Conservation (phyloP, 2,797 vertebrate genomes). For the Xiphorhynchus erythropygius region DNA sequence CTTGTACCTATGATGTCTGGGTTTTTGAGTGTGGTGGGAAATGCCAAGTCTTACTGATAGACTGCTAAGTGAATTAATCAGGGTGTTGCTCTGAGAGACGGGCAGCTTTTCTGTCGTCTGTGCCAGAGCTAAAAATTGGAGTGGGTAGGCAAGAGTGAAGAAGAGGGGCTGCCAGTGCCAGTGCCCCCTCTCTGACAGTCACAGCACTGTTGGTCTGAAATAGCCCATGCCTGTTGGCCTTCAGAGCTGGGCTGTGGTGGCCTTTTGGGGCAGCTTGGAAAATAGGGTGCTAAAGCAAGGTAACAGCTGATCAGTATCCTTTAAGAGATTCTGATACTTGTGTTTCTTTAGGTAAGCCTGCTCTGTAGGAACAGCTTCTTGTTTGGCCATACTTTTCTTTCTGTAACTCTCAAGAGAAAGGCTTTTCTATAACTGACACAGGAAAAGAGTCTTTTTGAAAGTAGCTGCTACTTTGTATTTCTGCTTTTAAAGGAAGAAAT, state of each 20-base stretch:
- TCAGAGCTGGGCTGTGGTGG: background rate
- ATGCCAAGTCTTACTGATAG: background rate
- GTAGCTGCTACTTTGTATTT: background rate
- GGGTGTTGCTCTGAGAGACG: background rate
- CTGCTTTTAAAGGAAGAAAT: background rate
- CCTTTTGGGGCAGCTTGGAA: background rate
- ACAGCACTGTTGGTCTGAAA: background rate
- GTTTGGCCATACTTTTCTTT: background rate
- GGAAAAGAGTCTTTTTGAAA: background rate
- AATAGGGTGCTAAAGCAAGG: background rate
- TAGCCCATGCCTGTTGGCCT: background rate
- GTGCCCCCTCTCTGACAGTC: background rate
- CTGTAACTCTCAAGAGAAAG: background rate
- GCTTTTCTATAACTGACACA: background rate
- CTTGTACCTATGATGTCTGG: background rate
- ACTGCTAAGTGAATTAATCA: background rate
- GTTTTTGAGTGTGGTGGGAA: background rate
- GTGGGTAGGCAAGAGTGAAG: background rate
- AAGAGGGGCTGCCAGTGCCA: background rate
- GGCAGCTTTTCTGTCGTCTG: background rate
- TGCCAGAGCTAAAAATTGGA: constrained; percentile 6
- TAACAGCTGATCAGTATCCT: background rate
- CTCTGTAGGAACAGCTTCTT: background rate
- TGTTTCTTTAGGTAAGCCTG: background rate
- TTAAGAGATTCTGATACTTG: background rate